Conservation (phyloP, 2,888 invertebrate genomes). For the Yponomeuta malinellus region DNA sequence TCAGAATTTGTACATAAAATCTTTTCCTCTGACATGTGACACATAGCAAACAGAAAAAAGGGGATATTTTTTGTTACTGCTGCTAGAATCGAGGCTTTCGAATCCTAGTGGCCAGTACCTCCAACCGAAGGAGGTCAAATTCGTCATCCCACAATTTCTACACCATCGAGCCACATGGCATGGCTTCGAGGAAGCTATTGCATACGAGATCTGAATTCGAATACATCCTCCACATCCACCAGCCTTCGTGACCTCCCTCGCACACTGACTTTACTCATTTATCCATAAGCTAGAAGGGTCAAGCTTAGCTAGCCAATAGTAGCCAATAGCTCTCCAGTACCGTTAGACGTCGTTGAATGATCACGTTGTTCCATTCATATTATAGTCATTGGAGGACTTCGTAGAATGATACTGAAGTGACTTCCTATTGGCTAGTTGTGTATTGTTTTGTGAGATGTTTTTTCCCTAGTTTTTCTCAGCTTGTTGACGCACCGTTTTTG, state of each 20-base stretch:
- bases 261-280: not conserved
- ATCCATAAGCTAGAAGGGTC: not conserved
- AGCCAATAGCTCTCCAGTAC: slow-evolving; percentile 4
- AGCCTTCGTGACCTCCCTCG: not conserved
- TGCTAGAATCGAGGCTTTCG: not conserved
- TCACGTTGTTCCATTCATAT: slow-evolving; percentile 13
- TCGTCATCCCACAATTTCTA: slow-evolving; percentile 14
- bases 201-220: slow-evolving; percentile 15
- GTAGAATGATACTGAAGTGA: not conserved
- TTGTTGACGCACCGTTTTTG: too few relatives aligned
- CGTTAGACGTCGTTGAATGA: slow-evolving; percentile 14
- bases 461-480: not conserved
- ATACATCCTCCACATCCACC: slow-evolving; percentile 10
- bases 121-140: slow-evolving; percentile 14
- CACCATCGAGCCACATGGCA: slow-evolving; percentile 7
- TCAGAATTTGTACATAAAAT: too few relatives aligned
- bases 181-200: slow-evolving; percentile 13
- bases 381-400: not conserved
- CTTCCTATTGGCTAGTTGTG: not conserved
- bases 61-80: too few relatives aligned
- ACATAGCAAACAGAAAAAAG: too few relatives aligned
- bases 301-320: not conserved
- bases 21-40: too few relatives aligned
- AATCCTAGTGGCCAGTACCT: not conserved
- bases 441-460: not conserved